phyloP scores from a whole-genome alignment of 2,888 invertebrate genomes.

The Esperia sulphurella region DNA sequence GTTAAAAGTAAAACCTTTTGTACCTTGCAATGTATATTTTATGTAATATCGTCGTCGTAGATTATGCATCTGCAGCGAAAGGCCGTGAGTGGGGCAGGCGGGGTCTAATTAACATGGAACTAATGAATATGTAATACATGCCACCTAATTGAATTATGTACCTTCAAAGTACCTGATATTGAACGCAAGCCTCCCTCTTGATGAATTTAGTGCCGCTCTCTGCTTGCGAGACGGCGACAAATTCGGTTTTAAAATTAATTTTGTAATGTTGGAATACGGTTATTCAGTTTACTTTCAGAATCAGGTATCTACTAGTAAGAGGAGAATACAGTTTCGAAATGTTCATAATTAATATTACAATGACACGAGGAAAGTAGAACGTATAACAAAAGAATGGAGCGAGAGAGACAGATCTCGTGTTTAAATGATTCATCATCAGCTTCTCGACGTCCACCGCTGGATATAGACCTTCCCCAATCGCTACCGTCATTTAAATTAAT shows the following conservation, averaged over 20 bases:
- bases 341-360: too few relatives aligned
- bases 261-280: neutral
- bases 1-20: too few relatives aligned
- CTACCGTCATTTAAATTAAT: too few relatives aligned
- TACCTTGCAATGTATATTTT: neutral
- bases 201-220: slow-evolving; percentile 6
- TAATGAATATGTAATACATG: slow-evolving; percentile 54
- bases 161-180: slow-evolving; percentile 33
- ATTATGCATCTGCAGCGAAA: slow-evolving; percentile 22
- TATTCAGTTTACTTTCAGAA: neutral
- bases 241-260: slow-evolving; percentile 1
- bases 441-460: too few relatives aligned
- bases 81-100: slow-evolving; percentile 15
- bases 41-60: slow-evolving; percentile 9
- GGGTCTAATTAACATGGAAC: slow-evolving; percentile 43
- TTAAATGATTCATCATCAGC: too few relatives aligned
- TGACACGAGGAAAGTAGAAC: too few relatives aligned
- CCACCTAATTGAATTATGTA: slow-evolving; percentile 40
- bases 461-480: too few relatives aligned
- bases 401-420: too few relatives aligned
- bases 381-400: too few relatives aligned
- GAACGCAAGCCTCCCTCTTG: slow-evolving; percentile 20
- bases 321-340: too few relatives aligned
- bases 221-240: neutral
- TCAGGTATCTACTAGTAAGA: too few relatives aligned